Base-by-base conservation (phyloP, 2,113 vertebrate species). In the Coturnix japonica region DNA sequence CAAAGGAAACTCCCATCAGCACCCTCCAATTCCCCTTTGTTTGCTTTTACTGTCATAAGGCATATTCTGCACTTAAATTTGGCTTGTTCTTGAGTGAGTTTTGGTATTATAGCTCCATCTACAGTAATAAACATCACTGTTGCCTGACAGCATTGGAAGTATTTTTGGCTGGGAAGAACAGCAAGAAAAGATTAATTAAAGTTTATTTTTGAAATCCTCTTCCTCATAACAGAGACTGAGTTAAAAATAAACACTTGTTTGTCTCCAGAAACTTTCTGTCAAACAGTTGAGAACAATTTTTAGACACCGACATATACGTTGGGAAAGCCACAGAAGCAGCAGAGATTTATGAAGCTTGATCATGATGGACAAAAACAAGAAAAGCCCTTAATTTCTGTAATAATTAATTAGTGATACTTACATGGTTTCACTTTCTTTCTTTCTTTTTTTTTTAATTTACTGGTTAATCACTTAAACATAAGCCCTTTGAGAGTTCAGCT, bases 381-480 rank as follows among this genome's bases (percentile, higher is more conserved):
- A 93, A 59, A 39, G 67, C 1, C 31, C 31, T 85, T 69, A 37
- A 70, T 74, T 70, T 86, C 37, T 61, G 14, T 81, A 65, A 41
- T 84, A 83, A 25, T 74, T 84, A 64, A 78, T 91, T 81, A 94
- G 73, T 1, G 1, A 81, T 23, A 82, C 51, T 85, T 75, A 79
- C 8, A 57, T 33, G 61, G 80, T 87, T 90, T 72, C 81, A 79
- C 66, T 72, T 84, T 90, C 88, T 85, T 57, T 70, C 69, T 86
- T 90, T 91, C 81, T 61, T 59, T 26, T 53, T 90, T 93, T 85
- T 65, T 61, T 23, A 26, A 81, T n/a, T 63, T 83, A 80, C 22
- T 72, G n/a, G 30, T 89, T 86, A 81, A 78, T 91, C 28, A 61
- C 41, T 92, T 90, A 78, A 81, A 70, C 35, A 90, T 60, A 87